phyloP scores from a whole-genome alignment of 2,888 invertebrate genomes.

The Ganaspis brasiliensis region DNA sequence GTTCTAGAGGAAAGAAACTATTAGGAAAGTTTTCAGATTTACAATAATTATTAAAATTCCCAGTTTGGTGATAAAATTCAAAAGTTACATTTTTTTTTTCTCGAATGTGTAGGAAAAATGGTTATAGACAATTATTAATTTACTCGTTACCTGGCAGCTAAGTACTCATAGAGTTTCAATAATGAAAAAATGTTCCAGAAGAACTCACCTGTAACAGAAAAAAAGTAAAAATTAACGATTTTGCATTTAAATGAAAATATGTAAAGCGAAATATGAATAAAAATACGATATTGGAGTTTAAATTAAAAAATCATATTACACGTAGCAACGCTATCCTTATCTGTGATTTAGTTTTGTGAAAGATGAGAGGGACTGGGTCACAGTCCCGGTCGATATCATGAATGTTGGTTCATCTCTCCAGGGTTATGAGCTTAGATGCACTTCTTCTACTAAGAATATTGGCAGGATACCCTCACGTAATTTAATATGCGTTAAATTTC shows the following conservation, averaged over 20 bases:
- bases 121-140: too few species aligned
- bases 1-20: too few species aligned
- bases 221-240: not conserved
- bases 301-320: not conserved
- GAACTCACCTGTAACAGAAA: not conserved
- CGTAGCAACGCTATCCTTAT: not conserved
- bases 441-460: not conserved
- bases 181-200: not conserved
- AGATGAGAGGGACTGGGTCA: conserved; percentile 35
- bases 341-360: conserved; percentile 19
- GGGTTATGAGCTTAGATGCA: not conserved
- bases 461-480: conserved; percentile 22
- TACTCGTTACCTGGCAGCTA: too few species aligned
- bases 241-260: too few species aligned
- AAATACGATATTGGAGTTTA: too few species aligned
- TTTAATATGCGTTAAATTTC: conserved; percentile 13
- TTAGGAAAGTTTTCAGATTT: too few species aligned
- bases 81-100: too few species aligned
- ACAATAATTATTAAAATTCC: too few species aligned
- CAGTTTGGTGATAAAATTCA: too few species aligned
- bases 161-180: too few species aligned
- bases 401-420: conserved; percentile 1
- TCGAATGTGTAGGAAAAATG: too few species aligned
- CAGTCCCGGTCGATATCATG: conserved; percentile 17
- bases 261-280: too few species aligned